Evolutionary conservation across 1,140 invertebrate genomes (phyloP), one percentile per base, ranked within the genome.

Genomic region (Nylanderia fulva): DNA sequence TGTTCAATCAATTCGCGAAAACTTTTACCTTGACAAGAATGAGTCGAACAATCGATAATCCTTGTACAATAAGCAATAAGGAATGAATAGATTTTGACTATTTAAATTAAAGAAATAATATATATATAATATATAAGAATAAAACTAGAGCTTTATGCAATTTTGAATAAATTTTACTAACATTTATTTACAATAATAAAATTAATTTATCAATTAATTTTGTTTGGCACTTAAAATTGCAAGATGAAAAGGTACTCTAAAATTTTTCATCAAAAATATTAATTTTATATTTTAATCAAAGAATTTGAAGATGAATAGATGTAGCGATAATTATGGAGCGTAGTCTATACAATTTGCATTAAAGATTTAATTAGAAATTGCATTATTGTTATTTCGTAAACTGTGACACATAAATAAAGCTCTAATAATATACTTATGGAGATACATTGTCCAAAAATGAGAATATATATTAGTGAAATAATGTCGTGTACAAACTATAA

Each of bases 361-460:
- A 71, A 71, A 69, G 24, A 39, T n/a, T 58, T 2, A 80, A 72
- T 5, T 71, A 48, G 1, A 60, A 71, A 72, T 60, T 58, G 27
- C 75, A 24, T 0, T 4, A 36, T 58, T 71, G 13, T 72, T 45
- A 1, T 27, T 79, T 33, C 6, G 15, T 33, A 7, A 71, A 27
- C 58, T 58, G 13, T 39, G 29, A n/a, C 29, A 42, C 9, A 18
- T 42, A 71, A 71, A 71, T 36, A 58, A 72, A 33, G 13, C 54
- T 56, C 0, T n/a, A 39, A 18, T 39, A 56, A 21, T 54, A 42
- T 69, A 82, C 13, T 27, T 21, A 82, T 58, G 39, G 58, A 82
- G 36, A 80, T 58, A 29, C 36, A 82, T 82, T 45, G 33, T 15
- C n/a, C 1, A 82, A 60, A 71, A 82, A 82, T 72, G 13, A 45